These are phyloP conservation scores for Microhierax caerulescens DNA, from an alignment of 2,797 vertebrate species.

Conservation along the genomic window DNA sequence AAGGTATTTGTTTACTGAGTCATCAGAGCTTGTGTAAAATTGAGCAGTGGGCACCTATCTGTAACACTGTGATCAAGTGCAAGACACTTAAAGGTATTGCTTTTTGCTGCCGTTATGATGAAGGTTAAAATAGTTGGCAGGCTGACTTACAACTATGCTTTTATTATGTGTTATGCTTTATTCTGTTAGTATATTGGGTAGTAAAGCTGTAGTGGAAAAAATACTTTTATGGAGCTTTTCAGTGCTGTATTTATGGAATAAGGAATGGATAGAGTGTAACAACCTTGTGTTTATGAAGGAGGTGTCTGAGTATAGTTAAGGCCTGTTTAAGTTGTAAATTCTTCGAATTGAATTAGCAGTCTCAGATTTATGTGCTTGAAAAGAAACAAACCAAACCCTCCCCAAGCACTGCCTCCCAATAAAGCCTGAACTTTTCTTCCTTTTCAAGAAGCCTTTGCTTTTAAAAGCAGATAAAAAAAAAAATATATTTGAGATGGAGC, in stretches of 20 bases:
- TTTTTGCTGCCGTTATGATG: constrained; percentile 26
- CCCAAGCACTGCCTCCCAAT: background rate
- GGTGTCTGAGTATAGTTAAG: constrained; percentile 8
- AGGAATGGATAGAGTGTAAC: constrained; percentile 18
- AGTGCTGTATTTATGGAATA: constrained; percentile 13
- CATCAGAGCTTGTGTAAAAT: constrained; percentile 29
- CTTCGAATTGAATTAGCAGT: background rate
- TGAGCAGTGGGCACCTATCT: constrained; percentile 48
- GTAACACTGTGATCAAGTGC: constrained; percentile 43
- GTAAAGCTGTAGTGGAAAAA: constrained; percentile 47
- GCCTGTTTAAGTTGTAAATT: constrained; percentile 1
- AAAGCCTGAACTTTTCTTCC: background rate
- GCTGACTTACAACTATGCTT: constrained; percentile 22
- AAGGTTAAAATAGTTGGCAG: constrained; percentile 25
- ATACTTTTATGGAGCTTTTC: constrained; percentile 31
- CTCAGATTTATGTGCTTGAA: background rate
- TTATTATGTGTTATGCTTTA: constrained; percentile 46
- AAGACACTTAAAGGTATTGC: constrained; percentile 32
- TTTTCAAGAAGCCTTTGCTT: background rate
- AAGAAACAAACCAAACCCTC: background rate
- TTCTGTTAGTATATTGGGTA: constrained; percentile 38
- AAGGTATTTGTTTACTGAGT: constrained; percentile 79
- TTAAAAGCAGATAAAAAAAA: background rate
- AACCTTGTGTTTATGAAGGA: constrained; percentile 9
- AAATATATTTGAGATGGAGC: background rate